Evolutionary conservation across 2,888 invertebrate genomes (phyloP), one percentile per base, ranked within the genome.

Genomic region (Spicauda simplicius): DNA sequence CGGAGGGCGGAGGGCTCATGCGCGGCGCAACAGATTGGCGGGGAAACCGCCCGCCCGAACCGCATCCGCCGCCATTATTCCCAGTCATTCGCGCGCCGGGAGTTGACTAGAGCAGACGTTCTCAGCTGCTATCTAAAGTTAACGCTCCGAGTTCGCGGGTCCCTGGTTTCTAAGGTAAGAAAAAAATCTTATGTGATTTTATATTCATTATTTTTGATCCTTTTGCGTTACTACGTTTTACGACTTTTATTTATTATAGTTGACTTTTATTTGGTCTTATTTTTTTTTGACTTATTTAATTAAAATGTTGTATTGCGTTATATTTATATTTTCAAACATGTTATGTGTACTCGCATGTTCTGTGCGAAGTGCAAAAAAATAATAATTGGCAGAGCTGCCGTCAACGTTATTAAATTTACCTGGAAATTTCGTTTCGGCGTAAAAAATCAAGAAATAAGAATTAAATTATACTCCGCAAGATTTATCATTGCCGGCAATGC

Each of bases 1-100:
- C 68, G 67, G 56, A 69, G 71, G 69, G 68, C 72, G 69, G 41
- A 63, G 69, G 63, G 81, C 81, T 83, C 86, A 82, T 76, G 85
- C 84, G 85, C 81, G 80, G 72, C 71, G 83, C 87, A 87, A 86
- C 87, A 86, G 87, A 78, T 85, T 78, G 79, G 78, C 69, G 79
- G 80, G 80, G 79, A 75, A 66, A 53, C 30, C 70, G 74, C 72
- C 74, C 73, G 72, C 73, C 74, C 66, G 69, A 66, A 12, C 14
- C 19, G n/a, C 48, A 18, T 45, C 48, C 12, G 48, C 48, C 37
- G 71, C 70, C 73, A 71, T 69, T 73, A 72, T 76, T 69, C 60
- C 64, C 69, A 67, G 56, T 53, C 70, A 80, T 74, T 82, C 84
- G 85, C 82, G 84, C 78, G 79, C 72, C 72, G 73, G 64, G 66